Conservation (phyloP, 2,888 invertebrate genomes). For the Eremobia ochroleuca region DNA sequence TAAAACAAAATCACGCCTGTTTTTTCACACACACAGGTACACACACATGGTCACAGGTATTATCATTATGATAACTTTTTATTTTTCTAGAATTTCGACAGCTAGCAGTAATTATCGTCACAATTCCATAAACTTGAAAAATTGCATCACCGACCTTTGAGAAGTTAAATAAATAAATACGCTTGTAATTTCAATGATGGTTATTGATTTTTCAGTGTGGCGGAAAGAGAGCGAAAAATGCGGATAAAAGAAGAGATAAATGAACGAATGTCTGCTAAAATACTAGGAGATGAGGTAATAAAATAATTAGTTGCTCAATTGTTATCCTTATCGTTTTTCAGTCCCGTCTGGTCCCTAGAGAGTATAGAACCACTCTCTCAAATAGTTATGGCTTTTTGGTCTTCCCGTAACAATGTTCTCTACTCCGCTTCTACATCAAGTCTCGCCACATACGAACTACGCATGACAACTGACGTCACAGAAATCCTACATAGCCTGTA, state of each 20-base stretch:
- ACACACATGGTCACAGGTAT: neutral
- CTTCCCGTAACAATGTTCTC: neutral
- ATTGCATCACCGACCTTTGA: neutral
- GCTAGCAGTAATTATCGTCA: neutral
- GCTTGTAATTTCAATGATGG: neutral
- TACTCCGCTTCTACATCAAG: neutral
- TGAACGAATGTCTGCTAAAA: slow-evolving; percentile 76
- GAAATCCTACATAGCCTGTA: neutral
- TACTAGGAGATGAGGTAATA: slow-evolving; percentile 81
- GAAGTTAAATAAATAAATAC: neutral
- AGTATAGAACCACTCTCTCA: neutral
- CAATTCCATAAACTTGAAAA: neutral
- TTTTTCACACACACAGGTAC: too few relatives aligned
- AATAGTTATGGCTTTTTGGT: neutral
- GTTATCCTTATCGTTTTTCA: neutral
- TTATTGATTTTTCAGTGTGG: slow-evolving; percentile 74
- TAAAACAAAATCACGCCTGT: neutral
- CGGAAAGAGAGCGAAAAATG: slow-evolving; percentile 75
- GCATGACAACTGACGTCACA: too few relatives aligned
- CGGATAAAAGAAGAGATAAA: slow-evolving; percentile 77
- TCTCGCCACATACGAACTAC: neutral
- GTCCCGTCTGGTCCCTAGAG: neutral
- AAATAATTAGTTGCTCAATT: neutral
- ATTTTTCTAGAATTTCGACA: neutral
- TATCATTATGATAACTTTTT: neutral